phyloP scores from a whole-genome alignment of 2,113 vertebrate species.

The Sceloporus undulatus region DNA sequence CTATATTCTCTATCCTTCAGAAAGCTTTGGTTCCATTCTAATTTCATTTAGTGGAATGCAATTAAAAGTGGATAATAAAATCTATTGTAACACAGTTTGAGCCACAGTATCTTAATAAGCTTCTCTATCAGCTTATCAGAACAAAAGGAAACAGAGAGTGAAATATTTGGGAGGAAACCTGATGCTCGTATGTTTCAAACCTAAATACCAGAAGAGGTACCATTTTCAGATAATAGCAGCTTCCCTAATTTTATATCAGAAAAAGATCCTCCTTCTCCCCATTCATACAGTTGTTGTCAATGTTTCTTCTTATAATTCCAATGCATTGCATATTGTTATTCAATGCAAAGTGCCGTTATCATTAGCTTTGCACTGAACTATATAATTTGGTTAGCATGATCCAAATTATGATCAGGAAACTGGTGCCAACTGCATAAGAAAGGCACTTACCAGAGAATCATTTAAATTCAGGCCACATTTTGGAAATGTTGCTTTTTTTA shows the following conservation, averaged over 20 bases:
- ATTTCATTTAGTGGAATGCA: slow-evolving; percentile 45
- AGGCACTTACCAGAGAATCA: slow-evolving; percentile 3
- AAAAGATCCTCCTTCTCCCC: not conserved
- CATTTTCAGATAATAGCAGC: slow-evolving; percentile 1
- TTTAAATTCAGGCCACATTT: slow-evolving; percentile 6
- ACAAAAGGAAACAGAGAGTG: not conserved
- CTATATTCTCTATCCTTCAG: not conserved
- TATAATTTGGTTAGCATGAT: slow-evolving; percentile 8
- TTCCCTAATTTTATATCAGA: not conserved
- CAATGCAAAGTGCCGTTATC: not conserved
- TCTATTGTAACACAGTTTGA: slow-evolving; percentile 36
- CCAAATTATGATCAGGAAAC: not conserved
- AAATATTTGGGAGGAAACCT: not conserved
- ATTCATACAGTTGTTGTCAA: not conserved
- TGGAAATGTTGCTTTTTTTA: too few relatives aligned
- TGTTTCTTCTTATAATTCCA: slow-evolving; percentile 22
- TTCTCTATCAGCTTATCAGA: slow-evolving; percentile 28
- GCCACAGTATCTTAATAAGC: not conserved
- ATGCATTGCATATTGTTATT: not conserved
- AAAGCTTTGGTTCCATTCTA: slow-evolving; percentile 15
- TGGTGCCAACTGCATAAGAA: not conserved
- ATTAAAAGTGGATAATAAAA: slow-evolving; percentile 27
- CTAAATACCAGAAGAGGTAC: not conserved
- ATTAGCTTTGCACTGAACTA: slow-evolving; percentile 13
- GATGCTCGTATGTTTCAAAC: slow-evolving; percentile 1